Conservation (phyloP, 2,888 invertebrate species). For the Archips crataeganus region DNA sequence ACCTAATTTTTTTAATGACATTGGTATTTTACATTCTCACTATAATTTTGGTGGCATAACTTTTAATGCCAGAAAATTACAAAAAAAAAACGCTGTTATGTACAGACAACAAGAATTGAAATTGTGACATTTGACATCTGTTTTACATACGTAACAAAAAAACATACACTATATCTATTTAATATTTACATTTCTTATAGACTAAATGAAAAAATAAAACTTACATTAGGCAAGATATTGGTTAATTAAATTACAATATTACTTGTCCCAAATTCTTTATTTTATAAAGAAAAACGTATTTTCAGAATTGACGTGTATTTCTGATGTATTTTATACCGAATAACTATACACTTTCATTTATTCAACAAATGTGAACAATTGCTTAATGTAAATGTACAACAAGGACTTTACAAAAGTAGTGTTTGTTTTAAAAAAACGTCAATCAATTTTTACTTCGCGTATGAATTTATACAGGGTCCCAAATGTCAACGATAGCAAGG, state of each 20-base stretch:
- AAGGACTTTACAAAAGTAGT: neutral
- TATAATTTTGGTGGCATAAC: too few relatives aligned
- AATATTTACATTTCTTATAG: neutral
- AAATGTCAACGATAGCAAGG: too few relatives aligned
- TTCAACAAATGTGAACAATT: neutral
- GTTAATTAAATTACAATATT: neutral
- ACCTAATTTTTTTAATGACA: too few relatives aligned
- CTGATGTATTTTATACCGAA: neutral
- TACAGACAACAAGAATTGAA: neutral
- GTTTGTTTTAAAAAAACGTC: too few relatives aligned
- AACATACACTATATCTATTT: neutral
- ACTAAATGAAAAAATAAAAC: constrained; percentile 6
- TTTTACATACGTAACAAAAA: neutral
- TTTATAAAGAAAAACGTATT: neutral
- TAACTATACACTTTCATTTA: neutral
- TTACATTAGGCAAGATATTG: neutral
- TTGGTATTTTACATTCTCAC: too few relatives aligned
- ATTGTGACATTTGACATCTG: neutral
- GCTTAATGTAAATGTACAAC: neutral
- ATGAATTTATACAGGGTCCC: too few relatives aligned
- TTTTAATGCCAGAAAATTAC: too few relatives aligned
- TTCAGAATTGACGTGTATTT: neutral
- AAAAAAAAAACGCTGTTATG: neutral
- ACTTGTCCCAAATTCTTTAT: neutral
- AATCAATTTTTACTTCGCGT: too few relatives aligned